Conservation (phyloP, 2,888 invertebrate genomes). For the Capitulum mitella region DNA sequence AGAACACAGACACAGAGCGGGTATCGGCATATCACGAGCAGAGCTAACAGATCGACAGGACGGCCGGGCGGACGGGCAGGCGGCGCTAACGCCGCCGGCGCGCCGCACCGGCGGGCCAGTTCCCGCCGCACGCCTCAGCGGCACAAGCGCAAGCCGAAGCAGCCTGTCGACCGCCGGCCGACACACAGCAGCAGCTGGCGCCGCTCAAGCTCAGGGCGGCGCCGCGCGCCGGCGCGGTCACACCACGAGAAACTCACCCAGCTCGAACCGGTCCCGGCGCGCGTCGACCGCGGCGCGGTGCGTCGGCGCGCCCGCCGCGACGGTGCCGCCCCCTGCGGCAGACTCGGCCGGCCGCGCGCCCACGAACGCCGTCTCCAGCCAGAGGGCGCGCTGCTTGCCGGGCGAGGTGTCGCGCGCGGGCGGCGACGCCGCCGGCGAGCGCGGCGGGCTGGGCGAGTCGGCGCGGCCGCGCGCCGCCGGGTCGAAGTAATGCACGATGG, state of each 20-base stretch:
- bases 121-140: too few species aligned
- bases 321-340: slow-evolving; percentile 10
- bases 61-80: too few species aligned
- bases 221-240: neutral
- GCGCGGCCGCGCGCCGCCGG: neutral
- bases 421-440: neutral
- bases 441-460: too few species aligned
- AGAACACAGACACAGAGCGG: too few species aligned
- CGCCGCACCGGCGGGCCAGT: too few species aligned
- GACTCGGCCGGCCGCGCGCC: neutral
- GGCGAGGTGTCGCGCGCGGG: neutral
- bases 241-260: slow-evolving; percentile 13
- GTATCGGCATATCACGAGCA: too few species aligned
- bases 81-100: too few species aligned
- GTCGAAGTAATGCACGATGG: slow-evolving; percentile 15
- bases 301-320: neutral
- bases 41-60: too few species aligned
- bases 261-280: slow-evolving; percentile 24
- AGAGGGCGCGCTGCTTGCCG: neutral
- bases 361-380: slow-evolving; percentile 8
- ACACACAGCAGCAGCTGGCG: neutral
- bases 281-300: slow-evolving; percentile 37
- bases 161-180: too few species aligned
- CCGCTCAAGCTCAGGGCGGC: slow-evolving; percentile 41
- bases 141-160: too few species aligned